A percentile compares a stretch with the other conserved stretches of the same genome.
phyloP scores from a whole-genome alignment of 2,797 vertebrate genomes.

The Acanthopagrus latus region DNA sequence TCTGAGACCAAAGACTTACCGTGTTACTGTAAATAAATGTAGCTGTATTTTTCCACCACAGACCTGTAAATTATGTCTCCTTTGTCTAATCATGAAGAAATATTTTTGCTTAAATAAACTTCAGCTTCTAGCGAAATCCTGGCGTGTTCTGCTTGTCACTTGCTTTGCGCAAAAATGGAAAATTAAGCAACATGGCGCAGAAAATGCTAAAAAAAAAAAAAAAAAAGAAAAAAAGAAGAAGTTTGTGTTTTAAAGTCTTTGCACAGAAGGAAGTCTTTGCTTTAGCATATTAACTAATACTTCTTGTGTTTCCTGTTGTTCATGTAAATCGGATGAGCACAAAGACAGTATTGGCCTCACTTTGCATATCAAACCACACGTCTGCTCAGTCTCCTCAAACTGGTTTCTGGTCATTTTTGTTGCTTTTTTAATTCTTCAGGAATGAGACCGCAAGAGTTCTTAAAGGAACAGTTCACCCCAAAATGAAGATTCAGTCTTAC shows the following conservation, averaged over 20 bases:
- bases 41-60: slow-evolving; percentile 81
- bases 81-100: slow-evolving; percentile 76
- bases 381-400: not conserved
- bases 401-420: not conserved
- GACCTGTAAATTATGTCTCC: slow-evolving; percentile 86
- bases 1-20: slow-evolving; percentile 80
- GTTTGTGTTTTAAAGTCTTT: too few species aligned
- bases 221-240: too few species aligned
- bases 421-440: too few species aligned
- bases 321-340: not conserved
- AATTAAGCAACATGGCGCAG: too few species aligned
- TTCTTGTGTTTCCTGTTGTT: not conserved
- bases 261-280: too few species aligned
- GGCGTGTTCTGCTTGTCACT: not conserved
- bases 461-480: too few species aligned
- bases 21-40: slow-evolving; percentile 83
- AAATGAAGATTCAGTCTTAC: too few species aligned
- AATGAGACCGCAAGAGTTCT: too few species aligned
- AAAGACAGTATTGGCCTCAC: not conserved
- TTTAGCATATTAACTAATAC: too few species aligned
- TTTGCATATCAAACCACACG: not conserved
- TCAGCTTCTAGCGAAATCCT: slow-evolving; percentile 31
- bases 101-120: slow-evolving; percentile 88
- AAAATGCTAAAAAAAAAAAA: too few species aligned
- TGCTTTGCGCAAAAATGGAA: too few species aligned